phyloP scores from a whole-genome alignment of 2,113 vertebrate species.

The Cepphus grylle region DNA sequence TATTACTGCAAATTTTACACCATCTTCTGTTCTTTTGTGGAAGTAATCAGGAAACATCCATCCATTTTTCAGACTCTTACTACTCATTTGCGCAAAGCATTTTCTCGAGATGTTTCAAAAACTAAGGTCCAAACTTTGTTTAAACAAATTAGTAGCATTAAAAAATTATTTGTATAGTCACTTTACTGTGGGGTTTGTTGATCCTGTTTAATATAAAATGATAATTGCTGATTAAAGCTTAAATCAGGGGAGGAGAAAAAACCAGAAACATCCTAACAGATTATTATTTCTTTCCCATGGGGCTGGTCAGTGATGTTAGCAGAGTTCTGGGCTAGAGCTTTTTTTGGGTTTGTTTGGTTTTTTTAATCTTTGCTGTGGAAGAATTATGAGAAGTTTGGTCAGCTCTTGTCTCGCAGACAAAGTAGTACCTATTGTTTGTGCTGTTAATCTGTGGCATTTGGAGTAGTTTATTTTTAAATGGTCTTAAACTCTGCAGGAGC shows the following conservation, averaged over 20 bases:
- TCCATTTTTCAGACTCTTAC: background rate
- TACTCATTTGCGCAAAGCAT: background rate
- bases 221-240: background rate
- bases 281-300: background rate
- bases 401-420: background rate
- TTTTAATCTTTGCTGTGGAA: background rate
- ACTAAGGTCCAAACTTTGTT: background rate
- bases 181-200: background rate
- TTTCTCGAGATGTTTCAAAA: background rate
- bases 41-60: background rate
- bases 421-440: background rate
- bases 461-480: background rate
- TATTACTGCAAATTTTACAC: background rate
- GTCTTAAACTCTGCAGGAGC: background rate
- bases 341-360: background rate
- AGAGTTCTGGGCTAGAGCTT: background rate
- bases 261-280: accelerated
- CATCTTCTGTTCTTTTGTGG: background rate
- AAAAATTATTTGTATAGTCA: background rate
- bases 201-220: background rate
- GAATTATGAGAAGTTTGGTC: background rate
- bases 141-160: background rate
- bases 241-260: background rate
- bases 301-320: background rate
- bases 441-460: background rate